These are phyloP conservation scores for Rhaphigaster nebulosa DNA, from an alignment of 2,888 invertebrate species.

Conservation along the genomic window DNA sequence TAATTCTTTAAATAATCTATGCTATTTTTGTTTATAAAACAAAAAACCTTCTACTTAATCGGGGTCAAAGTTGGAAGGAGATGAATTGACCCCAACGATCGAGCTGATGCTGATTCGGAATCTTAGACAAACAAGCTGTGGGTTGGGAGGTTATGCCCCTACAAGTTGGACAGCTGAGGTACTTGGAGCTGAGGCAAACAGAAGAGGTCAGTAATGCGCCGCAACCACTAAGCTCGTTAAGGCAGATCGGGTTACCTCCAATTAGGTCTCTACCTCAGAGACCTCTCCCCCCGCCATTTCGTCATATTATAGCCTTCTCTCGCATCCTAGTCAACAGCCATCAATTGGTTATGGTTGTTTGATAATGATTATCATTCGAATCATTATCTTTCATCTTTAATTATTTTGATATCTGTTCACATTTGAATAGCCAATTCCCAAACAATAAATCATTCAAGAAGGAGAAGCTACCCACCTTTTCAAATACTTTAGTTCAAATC, in stretches of 20 bases:
- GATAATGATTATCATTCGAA: background rate
- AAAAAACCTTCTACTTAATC: too few relatives aligned
- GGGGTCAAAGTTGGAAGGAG: background rate
- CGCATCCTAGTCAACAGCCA: background rate
- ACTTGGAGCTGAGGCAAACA: background rate
- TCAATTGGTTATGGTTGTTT: background rate
- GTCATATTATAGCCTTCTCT: background rate
- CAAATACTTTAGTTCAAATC: too few relatives aligned
- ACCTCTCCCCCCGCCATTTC: background rate
- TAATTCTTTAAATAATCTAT: too few relatives aligned
- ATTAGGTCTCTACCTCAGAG: background rate
- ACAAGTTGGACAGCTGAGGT: background rate
- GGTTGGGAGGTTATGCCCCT: background rate
- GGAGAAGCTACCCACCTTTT: too few relatives aligned
- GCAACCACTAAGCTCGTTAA: background rate
- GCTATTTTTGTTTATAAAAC: too few relatives aligned
- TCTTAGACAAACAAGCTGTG: background rate
- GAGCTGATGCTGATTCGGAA: background rate
- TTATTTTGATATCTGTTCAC: too few relatives aligned
- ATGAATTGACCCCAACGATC: background rate
- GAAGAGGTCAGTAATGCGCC: background rate
- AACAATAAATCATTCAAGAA: too few relatives aligned
- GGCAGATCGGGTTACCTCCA: conserved; percentile 11
- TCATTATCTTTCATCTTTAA: background rate
- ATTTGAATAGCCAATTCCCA: too few relatives aligned